Base-by-base conservation (phyloP, 37 sponge, comb jelly and placozoan species). In the Amphimedon queenslandica region DNA sequence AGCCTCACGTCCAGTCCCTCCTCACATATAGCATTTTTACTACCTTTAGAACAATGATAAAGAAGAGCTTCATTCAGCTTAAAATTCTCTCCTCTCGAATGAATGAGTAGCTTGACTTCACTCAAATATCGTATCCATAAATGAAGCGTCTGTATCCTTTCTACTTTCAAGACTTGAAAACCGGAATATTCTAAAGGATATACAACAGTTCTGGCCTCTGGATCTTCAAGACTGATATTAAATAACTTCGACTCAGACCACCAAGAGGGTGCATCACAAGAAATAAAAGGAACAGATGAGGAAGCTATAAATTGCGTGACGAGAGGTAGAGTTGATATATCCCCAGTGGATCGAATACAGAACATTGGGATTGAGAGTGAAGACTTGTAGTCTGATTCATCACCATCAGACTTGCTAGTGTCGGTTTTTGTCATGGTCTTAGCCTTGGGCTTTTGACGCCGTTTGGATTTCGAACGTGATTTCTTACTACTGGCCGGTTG, bases 1-100 rank as follows among this genome's bases (percentile, higher is more conserved):
- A 91, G 80, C 11, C 92, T 66, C 3, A 33, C 71, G 65, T 91
- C 92, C 43, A 91, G 79, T 0, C 92, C 92, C 35, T 91, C 87
- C 35, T 77, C 83, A 70, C 87, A 84, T 30, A 91, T 91, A 56
- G 72, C 77, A 18, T 32, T 67, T 42, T 31, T 33, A 5, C 47
- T 8, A 5, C 80, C 80, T 23, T 61, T 29, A 4, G 92, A 81
- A 39, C 74, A 81, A 64, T 91, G 92, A 32, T 79, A 91, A 32
- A 91, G 76, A 25, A 76, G 35, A 28, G 66, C 35, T 60, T 86
- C 87, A 40, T 82, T 78, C 6, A 86, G 28, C 36, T 82, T 64
- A 39, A 53, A 86, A 6, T 66, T 77, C 1, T 28, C 40, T 1
- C 37, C 38, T 4, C 73, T 63, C 13, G 38, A 58, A 25, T 68